Base-by-base conservation (phyloP, 2,113 vertebrate species). In the Hirundichthys speculiger region DNA sequence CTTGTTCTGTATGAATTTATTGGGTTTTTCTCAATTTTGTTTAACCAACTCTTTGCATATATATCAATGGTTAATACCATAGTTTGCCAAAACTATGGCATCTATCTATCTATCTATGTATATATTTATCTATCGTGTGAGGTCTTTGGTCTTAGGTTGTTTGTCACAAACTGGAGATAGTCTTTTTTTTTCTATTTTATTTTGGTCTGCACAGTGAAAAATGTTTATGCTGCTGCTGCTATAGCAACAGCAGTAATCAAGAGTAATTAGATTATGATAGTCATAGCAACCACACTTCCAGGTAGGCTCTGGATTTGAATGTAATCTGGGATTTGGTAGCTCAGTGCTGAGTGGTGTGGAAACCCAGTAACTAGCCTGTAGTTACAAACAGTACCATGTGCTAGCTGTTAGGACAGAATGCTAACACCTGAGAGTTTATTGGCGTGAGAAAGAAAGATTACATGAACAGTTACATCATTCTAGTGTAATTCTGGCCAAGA, bases 271-370 rank as follows among this genome's bases (percentile, higher is more conserved):
- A 90, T 92, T 86, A 90, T 73, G 68, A 68, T 52, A 39, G 59
- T 64, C 25, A 58, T 79, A 69, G 64, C 48, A 79, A 64, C 51
- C 58, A 56, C 12, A 64, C 76, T 88, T 86, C 87, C 73, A 82
- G 77, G 77, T 73, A 86, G 67, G 57, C 66, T 65, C 22, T 87
- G 85, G 85, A 89, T 88, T 86, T 83, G 75, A 77, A 43, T 69
- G 53, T 90, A 91, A 91, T 86, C 87, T 89, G 89, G 86, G 89
- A 91, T 91, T 91, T 89, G 79, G 63, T 86, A 56, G 69, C 66
- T 61, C 70, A 89, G 70, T 91, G 90, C 90, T 93, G 92, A 93
- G 86, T 76, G 64, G 77, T 82, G 80, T 71, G 39, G 90, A 92
- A 92, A 87, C 64, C 70, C 84, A 85, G 60, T 21, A 86, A 88